Base-by-base conservation (phyloP, 2,888 invertebrate species). In the Cheilosia scutellata region DNA sequence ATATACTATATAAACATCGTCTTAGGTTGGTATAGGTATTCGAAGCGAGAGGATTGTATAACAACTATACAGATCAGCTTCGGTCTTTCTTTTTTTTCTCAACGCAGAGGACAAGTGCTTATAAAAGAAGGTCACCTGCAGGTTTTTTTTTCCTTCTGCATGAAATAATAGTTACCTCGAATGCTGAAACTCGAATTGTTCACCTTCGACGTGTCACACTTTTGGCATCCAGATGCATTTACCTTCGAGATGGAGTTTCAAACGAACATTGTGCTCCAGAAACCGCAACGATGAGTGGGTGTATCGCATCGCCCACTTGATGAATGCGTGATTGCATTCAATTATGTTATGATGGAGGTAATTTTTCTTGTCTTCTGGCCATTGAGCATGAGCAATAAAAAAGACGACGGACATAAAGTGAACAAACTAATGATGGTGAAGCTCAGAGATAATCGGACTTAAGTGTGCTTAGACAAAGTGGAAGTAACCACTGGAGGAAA, bases 321-420 rank as follows among this genome's bases (percentile, higher is more conserved):
- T 42, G 65, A 78, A 75, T 77, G 74, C 72, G 37, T 72, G 83
- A 83, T 78, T 83, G 68, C 78, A 72, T 53, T 78, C 83, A 83
- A 78, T 83, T 83, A 78, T 70, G 60, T 74, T 79, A 55, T 47
- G 47, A 68, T 68, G 29, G 33, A 76, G 55, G 62, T 66, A 77
- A 72, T 66, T 62, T 60, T 53, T 53, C 20, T 53, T 27, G 31
- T 65, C 49, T 37, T 49, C 29, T 47, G 11, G 13, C 11, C 53
- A 47, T 1, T 5, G 40, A 57, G 51, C 37, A 16, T 13, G 33
- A 37, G 11, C 49, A 65, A 51, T 27, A 51, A 20, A 20, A 20
- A 60, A 37, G 53, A 66, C 60, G 58, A 60, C 53, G 44, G 47
- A 33, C 62, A 79, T 58, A 80, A 80, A 75, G 74, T 55, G 60